Evolutionary conservation across 2,888 invertebrate genomes (phyloP), one percentile per base, ranked within the genome.

Genomic region (Coenonympha arcania): DNA sequence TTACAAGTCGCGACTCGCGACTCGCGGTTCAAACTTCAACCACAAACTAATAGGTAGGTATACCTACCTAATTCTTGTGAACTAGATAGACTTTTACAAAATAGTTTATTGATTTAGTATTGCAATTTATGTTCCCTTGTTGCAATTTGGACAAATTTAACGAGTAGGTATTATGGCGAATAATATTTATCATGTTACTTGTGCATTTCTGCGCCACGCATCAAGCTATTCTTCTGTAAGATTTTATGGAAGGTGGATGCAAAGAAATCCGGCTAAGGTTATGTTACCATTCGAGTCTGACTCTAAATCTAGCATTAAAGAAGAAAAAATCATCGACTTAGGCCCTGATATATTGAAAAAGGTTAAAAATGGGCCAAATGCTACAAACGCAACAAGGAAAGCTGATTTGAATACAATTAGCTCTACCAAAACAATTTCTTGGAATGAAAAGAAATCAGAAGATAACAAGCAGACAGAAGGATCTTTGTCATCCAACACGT

Each of bases 201-300:
- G 15, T 13, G 30, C 36, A n/a, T 28, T 55, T 24, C 34, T 47
- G 16, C 47, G 40, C 8, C 52, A 52, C 13, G 16, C 19, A 52
- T 20, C 36, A 20, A 44, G 24, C 26, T 31, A 37, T 18, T 34
- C 49, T 52, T 61, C 65, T n/a, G 59, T 64, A 48, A 75, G 79
- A 65, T 73, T 68, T 62, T 82, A 83, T 56, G 65, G 73, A 9
- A 79, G 88, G 61, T 89, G 88, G 88, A 57, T 71, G 53, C 86
- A 87, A 61, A 87, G 91, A 48, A 76, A 65, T 49, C 89, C 89
- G 16, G 69, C 71, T 19, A 85, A 80, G 61, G 85, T 90, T 33
- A 61, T 87, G 22, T 74, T 89, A 44, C 86, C 89, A 11, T 86
- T 88, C 56, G 74, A 76, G 57, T 62, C 70, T 8, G 66, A 68